Evolutionary conservation across 2,888 invertebrate species (phyloP), one percentile per base, ranked within the genome.

Genomic region (Entomobrya multifasciata): DNA sequence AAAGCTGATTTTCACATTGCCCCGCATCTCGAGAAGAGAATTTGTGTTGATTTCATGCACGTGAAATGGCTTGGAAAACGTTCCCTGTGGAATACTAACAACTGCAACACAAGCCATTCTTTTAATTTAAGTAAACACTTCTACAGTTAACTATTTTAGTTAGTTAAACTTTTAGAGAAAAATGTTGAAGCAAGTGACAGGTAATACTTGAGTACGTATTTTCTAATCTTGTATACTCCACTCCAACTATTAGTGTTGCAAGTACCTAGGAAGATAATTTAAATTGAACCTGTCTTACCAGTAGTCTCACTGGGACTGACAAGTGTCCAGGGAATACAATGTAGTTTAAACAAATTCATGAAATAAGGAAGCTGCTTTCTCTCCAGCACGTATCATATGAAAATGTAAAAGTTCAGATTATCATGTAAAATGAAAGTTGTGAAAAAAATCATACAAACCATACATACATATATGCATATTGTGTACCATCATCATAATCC

Each of bases 41-140:
- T 36, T 74, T 27, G 57, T 44, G 22, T 36, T 55, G 36, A 74
- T 83, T 65, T 83, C 86, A 47, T 55, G n/a, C 3, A 52, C 22
- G 10, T 36, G 60, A 52, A 88, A 88, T 8, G 74, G 77, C 11
- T 60, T 78, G n/a, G 88, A 90, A 27, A 70, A 76, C 0, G 88
- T 86, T 20, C 91, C 91, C 17, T 88, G 62, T 1, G 90, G 90
- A 60, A 91, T 90, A 22, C 87, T 88, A 0, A 88, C 86, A 1
- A 86, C 67, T 10, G 91, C 90, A 15, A 81, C 15, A 60, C 86
- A 87, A 15, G 86, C 81, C 86, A 87, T 87, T 47, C 22, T 15
- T 11, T 41, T 2, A 41, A 41, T 67, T 41, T 65, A 15, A 65
- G n/a, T n/a, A n/a, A n/a, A n/a, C n/a, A n/a, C n/a, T n/a, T n/a